Evolutionary conservation across 2,797 vertebrate genomes (phyloP).

Genomic region (Sebastes reedi): DNA sequence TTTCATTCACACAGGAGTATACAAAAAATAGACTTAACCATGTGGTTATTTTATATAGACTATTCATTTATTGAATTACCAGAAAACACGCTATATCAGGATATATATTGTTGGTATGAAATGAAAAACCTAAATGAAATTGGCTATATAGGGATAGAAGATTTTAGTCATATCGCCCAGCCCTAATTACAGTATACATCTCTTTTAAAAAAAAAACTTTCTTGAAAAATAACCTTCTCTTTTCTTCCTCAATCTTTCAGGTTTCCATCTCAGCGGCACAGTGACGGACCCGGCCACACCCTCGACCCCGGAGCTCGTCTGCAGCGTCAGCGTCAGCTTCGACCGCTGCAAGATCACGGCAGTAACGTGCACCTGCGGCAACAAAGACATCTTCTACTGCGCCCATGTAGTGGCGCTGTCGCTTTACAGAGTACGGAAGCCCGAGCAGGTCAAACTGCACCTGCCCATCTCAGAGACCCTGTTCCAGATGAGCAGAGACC

Average conservation of each 20-base stretch:
- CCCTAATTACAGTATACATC: neutral
- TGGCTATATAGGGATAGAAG: too few species aligned
- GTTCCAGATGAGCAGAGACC: constrained; percentile 99
- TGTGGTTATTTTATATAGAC: too few species aligned
- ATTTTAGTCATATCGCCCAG: too few species aligned
- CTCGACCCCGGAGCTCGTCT: constrained; percentile 93
- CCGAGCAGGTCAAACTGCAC: constrained; percentile 98
- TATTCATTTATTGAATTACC: too few species aligned
- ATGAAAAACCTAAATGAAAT: too few species aligned
- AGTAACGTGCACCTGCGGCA: constrained; percentile 97
- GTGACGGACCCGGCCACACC: constrained; percentile 94
- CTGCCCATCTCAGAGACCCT: constrained; percentile 99
- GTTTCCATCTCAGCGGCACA: constrained; percentile 98
- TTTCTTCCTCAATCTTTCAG: constrained; percentile 64
- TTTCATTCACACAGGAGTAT: too few species aligned
- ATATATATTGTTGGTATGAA: too few species aligned
- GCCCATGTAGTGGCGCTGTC: constrained; percentile 97
- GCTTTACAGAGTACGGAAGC: constrained; percentile 96
- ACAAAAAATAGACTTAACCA: too few species aligned
- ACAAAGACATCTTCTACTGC: constrained; percentile 99
- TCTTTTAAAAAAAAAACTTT: neutral
- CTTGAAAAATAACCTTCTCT: neutral
- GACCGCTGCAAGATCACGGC: constrained; percentile 99
- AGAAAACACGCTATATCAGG: too few species aligned
- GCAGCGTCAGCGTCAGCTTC: constrained; percentile 98